Conservation (phyloP, 2,888 invertebrate species). For the Erebia aethiops region DNA sequence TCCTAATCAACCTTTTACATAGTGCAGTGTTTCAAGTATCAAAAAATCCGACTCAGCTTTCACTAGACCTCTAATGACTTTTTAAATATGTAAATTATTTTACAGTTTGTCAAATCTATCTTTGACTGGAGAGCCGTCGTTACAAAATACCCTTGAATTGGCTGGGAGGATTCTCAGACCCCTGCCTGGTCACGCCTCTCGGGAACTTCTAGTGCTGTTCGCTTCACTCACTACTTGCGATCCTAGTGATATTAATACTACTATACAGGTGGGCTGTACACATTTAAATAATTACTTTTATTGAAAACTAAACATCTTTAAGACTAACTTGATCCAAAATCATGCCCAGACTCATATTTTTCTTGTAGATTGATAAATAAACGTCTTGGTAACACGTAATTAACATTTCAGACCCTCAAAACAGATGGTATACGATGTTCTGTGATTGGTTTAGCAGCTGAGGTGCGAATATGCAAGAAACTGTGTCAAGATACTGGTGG, state of each 20-base stretch:
- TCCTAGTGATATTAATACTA: conserved; percentile 94
- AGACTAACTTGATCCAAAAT: too few relatives aligned
- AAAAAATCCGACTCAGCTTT: too few relatives aligned
- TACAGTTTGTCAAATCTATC: conserved; percentile 83
- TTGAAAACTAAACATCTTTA: too few relatives aligned
- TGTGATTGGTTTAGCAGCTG: conserved; percentile 97
- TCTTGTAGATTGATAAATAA: too few relatives aligned
- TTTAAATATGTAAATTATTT: neutral
- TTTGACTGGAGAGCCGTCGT: conserved; percentile 95
- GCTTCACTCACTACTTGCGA: conserved; percentile 98
- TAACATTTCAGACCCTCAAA: conserved; percentile 84
- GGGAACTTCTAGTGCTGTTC: conserved; percentile 95
- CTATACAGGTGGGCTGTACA: conserved; percentile 76
- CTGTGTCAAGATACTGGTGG: conserved; percentile 94
- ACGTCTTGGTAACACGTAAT: neutral
- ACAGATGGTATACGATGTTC: conserved; percentile 94
- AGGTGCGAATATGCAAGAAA: conserved; percentile 94
- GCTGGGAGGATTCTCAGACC: conserved; percentile 92
- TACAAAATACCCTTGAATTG: conserved; percentile 97
- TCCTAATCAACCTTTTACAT: too few relatives aligned
- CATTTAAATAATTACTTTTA: too few relatives aligned
- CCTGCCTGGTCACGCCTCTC: conserved; percentile 96
- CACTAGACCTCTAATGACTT: too few relatives aligned
- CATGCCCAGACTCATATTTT: too few relatives aligned
- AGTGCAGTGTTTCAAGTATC: too few relatives aligned